These are phyloP conservation scores for Brachynemurus nebulosus DNA, from an alignment of 2,888 invertebrate genomes.

Conservation along the genomic window DNA sequence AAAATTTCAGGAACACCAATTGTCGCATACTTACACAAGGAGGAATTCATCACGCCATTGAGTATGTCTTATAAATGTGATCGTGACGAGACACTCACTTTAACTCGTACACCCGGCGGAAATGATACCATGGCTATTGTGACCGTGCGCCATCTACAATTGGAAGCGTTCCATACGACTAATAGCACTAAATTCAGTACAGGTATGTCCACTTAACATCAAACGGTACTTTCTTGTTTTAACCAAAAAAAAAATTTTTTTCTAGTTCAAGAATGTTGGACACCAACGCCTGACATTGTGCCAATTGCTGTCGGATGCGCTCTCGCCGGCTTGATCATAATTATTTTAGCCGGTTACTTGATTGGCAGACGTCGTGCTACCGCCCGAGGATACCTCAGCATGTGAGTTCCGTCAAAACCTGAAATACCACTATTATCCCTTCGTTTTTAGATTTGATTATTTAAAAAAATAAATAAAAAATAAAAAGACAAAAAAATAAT, in stretches of 20 bases:
- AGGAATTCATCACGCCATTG: conserved; percentile 43
- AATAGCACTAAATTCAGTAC: conserved; percentile 42
- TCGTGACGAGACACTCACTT: conserved; percentile 40
- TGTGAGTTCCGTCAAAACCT: conserved; percentile 39
- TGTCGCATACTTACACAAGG: conserved; percentile 26
- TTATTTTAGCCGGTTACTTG: conserved; percentile 86
- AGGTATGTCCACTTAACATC: conserved; percentile 34
- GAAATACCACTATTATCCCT: conserved; percentile 1
- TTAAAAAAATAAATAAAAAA: conserved; percentile 3
- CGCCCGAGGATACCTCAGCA: conserved; percentile 76
- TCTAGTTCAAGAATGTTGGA: conserved; percentile 58
- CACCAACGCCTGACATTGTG: conserved; percentile 75
- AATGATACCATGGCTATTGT: conserved; percentile 33
- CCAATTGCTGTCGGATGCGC: conserved; percentile 96
- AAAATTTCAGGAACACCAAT: too few species aligned
- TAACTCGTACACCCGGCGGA: conserved; percentile 30
- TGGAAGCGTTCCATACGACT: conserved; percentile 54
- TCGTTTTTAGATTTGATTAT: background rate
- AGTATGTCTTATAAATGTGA: conserved; percentile 61
- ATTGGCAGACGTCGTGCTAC: conserved; percentile 77
- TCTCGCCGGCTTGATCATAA: conserved; percentile 74
- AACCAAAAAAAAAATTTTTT: conserved; percentile 13
- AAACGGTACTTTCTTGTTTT: background rate
- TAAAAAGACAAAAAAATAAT: background rate
- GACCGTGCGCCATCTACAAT: conserved; percentile 47